phyloP scores from a whole-genome alignment of 2,888 invertebrate genomes.

The Rhamnusium bicolor region DNA sequence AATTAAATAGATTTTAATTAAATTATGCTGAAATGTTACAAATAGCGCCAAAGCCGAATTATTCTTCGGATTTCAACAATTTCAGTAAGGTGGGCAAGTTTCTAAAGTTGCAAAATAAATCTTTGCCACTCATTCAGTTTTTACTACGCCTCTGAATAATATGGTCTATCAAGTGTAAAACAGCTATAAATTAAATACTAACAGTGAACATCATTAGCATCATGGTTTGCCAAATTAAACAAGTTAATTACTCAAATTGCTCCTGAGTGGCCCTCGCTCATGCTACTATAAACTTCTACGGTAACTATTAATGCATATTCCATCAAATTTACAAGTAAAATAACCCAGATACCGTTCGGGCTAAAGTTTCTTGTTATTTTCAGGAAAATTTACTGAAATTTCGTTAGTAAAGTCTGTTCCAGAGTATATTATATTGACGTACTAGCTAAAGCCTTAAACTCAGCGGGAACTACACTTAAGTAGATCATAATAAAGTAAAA shows the following conservation, averaged over 20 bases:
- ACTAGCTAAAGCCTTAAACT: too few species aligned
- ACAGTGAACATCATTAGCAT: background rate
- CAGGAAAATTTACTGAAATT: background rate
- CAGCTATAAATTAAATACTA: background rate
- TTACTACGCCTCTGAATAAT: too few species aligned
- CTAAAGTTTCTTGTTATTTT: background rate
- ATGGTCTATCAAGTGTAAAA: background rate
- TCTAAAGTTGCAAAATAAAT: too few species aligned
- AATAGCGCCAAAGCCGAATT: too few species aligned
- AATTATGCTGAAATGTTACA: too few species aligned
- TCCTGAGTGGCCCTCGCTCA: background rate
- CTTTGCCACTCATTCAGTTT: too few species aligned
- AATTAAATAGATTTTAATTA: too few species aligned
- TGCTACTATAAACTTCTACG: background rate
- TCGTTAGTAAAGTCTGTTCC: background rate
- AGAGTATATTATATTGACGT: too few species aligned
- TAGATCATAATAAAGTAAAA: too few species aligned
- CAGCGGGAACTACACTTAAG: too few species aligned
- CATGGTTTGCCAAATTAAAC: background rate
- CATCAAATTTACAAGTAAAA: background rate
- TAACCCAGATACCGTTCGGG: background rate
- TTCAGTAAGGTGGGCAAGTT: too few species aligned
- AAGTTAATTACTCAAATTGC: conserved; percentile 4
- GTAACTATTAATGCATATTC: background rate
- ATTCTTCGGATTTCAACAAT: too few species aligned